Evolutionary conservation across 37 sponge, comb jelly and placozoan species (phyloP).

Genomic region (Dysidea cf. avara): DNA sequence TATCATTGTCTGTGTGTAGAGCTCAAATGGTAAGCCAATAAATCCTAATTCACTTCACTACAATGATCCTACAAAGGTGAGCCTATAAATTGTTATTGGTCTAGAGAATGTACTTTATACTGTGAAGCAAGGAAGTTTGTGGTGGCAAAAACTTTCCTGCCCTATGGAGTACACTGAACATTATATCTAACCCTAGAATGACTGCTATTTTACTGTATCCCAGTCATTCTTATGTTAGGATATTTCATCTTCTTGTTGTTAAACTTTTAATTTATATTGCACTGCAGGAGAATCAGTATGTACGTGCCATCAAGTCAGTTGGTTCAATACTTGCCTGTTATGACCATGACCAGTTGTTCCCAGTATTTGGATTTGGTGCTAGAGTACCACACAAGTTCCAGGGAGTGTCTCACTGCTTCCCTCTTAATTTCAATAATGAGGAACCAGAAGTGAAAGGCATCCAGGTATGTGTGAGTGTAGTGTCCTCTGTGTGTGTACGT

Average conservation of each 20-base stretch:
- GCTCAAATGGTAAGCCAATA: slow-evolving; percentile 42
- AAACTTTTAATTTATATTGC: too few relatives aligned
- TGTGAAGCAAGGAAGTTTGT: too few relatives aligned
- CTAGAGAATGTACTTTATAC: too few relatives aligned
- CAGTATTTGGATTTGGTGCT: slow-evolving; percentile 89
- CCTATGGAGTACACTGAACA: too few relatives aligned
- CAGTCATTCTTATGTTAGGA: too few relatives aligned
- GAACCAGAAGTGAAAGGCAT: slow-evolving; percentile 78
- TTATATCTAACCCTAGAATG: too few relatives aligned
- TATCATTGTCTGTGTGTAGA: too few relatives aligned
- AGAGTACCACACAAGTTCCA: slow-evolving; percentile 59
- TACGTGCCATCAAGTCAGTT: slow-evolving; percentile 78
- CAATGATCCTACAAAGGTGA: slow-evolving; percentile 20
- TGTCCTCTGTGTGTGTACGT: neutral
- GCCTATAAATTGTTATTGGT: too few relatives aligned
- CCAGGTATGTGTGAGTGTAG: slow-evolving; percentile 32
- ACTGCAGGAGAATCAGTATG: slow-evolving; percentile 83
- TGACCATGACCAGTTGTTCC: slow-evolving; percentile 79
- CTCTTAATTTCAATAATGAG: slow-evolving; percentile 64
- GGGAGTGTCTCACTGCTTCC: slow-evolving; percentile 82
- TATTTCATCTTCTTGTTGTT: too few relatives aligned
- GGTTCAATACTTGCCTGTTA: slow-evolving; percentile 84
- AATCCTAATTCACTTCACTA: slow-evolving; percentile 34
- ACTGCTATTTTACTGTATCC: too few relatives aligned
- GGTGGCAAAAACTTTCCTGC: too few relatives aligned